A percentile compares a stretch with the other conserved stretches of the same genome.
Evolutionary conservation across 2,888 invertebrate species (phyloP).

Genomic region (Anorthoa munda): DNA sequence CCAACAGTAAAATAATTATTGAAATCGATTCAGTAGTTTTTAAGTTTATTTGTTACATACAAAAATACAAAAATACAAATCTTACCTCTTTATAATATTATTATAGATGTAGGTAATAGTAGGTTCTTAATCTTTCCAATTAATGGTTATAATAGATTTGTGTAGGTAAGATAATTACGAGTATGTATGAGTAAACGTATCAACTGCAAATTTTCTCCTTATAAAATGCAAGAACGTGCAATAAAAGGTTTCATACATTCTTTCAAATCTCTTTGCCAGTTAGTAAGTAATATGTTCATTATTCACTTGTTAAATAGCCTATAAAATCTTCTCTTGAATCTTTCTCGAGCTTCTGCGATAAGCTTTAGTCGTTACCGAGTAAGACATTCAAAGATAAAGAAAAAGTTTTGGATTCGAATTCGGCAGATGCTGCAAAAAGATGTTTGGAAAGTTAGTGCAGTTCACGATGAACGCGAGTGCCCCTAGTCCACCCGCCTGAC

Average conservation of each 20-base stretch:
- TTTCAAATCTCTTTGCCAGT: neutral
- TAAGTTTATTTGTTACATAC: too few relatives aligned
- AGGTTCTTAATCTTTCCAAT: neutral
- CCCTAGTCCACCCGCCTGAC: conserved; percentile 66
- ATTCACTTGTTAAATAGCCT: conserved; percentile 31
- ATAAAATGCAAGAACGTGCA: neutral
- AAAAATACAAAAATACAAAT: too few relatives aligned
- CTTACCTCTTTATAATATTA: too few relatives aligned
- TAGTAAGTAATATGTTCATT: conserved; percentile 22
- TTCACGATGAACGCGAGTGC: conserved; percentile 70
- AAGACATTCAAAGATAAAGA: conserved; percentile 82
- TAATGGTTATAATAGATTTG: too few relatives aligned
- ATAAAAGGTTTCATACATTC: neutral
- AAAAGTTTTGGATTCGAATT: conserved; percentile 84
- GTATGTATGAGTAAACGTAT: too few relatives aligned
- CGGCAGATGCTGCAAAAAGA: conserved; percentile 82
- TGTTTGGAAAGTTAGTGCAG: conserved; percentile 76
- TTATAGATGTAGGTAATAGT: too few relatives aligned
- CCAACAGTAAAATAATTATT: too few relatives aligned
- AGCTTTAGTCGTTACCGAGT: conserved; percentile 78
- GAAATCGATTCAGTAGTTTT: too few relatives aligned
- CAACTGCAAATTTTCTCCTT: neutral
- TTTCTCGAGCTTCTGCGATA: conserved; percentile 67
- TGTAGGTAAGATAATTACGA: too few relatives aligned
- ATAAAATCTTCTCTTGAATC: conserved; percentile 39